Base-by-base conservation (phyloP, 2,888 invertebrate genomes). In the Chorisops tibialis region DNA sequence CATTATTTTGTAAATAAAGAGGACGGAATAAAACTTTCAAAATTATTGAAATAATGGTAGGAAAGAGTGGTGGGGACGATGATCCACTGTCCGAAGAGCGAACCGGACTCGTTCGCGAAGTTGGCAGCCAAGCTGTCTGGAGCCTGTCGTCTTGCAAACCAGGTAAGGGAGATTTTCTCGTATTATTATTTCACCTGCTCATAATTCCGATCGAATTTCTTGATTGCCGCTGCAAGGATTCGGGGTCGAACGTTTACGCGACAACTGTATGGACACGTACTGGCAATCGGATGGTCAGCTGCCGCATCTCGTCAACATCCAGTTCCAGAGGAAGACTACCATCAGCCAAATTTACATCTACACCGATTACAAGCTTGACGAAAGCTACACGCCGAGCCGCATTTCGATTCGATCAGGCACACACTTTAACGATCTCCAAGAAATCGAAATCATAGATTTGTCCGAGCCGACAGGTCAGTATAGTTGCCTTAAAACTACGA, bases 261-360 rank as follows among this genome's bases (percentile, higher is more conserved):
- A 98, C 77, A 93, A 96, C 74, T 91, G 93, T 66, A 89, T 93
- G 78, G 99, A 99, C 69, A 96, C 96, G 3, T 99, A 97, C 76
- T 99, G 99, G 99, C 99, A 99, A 76, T 98, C 97, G 0, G 99
- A 99, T 79, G 99, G 99, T 0, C 97, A 97, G 69, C 83, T 99
- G 65, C 99, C 99, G 3, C 99, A 99, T 79, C 81, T 97, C 66
- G 95, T 99, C 0, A 98, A 97, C 74, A 93, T 99, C 67, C 96
- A 97, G 73, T 98, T 98, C 75, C 88, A 92, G 72, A 85, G 91
- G 66, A 97, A 97, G 79, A 98, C 95, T 0, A 93, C 94, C 67
- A 89, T 99, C 9, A 89, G 91, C 51, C 94, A 96, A 78, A 91
- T 99, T 67, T 96, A 93, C 75, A 90, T 99, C 65, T 99, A 96